Conservation (phyloP, 2,888 invertebrate species). For the Leucoptera coffeella region DNA sequence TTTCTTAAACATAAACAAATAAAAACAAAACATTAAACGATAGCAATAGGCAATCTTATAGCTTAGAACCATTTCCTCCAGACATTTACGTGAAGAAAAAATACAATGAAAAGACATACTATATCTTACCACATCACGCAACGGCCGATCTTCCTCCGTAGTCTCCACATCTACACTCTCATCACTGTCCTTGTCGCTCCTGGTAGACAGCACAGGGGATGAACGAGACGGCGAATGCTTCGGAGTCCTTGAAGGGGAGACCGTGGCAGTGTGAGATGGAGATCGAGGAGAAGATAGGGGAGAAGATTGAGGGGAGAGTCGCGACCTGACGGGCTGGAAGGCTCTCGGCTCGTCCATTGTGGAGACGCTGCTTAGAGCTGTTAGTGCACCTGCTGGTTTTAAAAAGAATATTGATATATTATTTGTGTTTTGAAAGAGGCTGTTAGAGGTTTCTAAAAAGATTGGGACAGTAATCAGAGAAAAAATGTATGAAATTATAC, state of each 20-base stretch:
- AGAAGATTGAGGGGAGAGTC: slow-evolving; percentile 25
- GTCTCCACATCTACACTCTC: slow-evolving; percentile 85
- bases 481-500: too few relatives aligned
- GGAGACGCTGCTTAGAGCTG: slow-evolving; percentile 32
- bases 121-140: slow-evolving; percentile 25
- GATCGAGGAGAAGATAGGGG: slow-evolving; percentile 12
- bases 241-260: not conserved
- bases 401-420: too few relatives aligned
- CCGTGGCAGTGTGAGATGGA: slow-evolving; percentile 3
- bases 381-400: slow-evolving; percentile 29
- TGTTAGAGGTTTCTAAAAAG: too few relatives aligned
- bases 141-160: slow-evolving; percentile 64
- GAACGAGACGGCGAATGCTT: slow-evolving; percentile 8
- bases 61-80: too few relatives aligned
- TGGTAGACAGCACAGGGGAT: slow-evolving; percentile 20
- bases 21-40: too few relatives aligned
- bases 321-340: slow-evolving; percentile 33
- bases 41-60: too few relatives aligned
- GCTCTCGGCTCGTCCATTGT: slow-evolving; percentile 39
- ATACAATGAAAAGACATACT: too few relatives aligned
- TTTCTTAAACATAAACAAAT: too few relatives aligned
- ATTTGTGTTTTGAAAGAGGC: too few relatives aligned
- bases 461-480: too few relatives aligned
- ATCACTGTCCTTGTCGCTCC: slow-evolving; percentile 65
- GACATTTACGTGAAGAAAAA: too few relatives aligned